Percentiles rank a stretch among this genome's conserved stretches.
Conservation (phyloP, 30 jellyfish, hydroid and myxozoan genomes). For the Nemopilema nomurai region DNA sequence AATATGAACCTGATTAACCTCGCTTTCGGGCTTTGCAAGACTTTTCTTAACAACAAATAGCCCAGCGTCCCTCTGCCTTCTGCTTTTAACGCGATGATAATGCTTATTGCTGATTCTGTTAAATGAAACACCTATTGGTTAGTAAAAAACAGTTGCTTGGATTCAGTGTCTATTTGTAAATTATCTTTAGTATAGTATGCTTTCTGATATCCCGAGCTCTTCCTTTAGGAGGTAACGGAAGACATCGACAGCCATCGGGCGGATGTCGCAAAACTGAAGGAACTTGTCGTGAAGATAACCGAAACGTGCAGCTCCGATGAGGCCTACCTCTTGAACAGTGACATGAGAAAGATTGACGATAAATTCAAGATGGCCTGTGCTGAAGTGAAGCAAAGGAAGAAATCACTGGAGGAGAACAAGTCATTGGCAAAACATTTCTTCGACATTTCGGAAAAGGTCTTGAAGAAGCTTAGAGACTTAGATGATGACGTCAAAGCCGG, state of each 20-base stretch:
- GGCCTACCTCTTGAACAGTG: slow-evolving; percentile 67
- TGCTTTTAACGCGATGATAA: background rate
- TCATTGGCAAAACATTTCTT: slow-evolving; percentile 82
- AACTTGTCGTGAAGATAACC: slow-evolving; percentile 60
- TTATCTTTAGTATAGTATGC: background rate
- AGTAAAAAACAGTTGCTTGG: too few species aligned
- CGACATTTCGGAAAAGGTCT: slow-evolving; percentile 77
- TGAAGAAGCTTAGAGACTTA: slow-evolving; percentile 63
- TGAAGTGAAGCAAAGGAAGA: slow-evolving; percentile 70
- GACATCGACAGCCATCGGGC: slow-evolving; percentile 79
- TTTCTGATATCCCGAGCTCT: background rate
- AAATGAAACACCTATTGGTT: too few species aligned
- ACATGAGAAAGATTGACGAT: slow-evolving; percentile 58
- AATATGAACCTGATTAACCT: too few species aligned
- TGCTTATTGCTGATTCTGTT: too few species aligned
- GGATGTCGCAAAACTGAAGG: slow-evolving; percentile 42
- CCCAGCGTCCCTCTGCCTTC: background rate
- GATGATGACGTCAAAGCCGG: slow-evolving; percentile 75
- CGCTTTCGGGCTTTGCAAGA: too few species aligned
- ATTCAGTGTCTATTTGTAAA: too few species aligned
- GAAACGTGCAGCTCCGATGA: slow-evolving; percentile 86
- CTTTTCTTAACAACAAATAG: background rate
- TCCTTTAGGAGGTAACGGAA: slow-evolving; percentile 35
- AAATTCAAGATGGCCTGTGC: slow-evolving; percentile 70
- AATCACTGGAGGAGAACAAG: slow-evolving; percentile 81